A percentile compares a stretch with the other conserved stretches of the same genome.
phyloP scores from a whole-genome alignment of 1,140 invertebrate genomes.

The Ceratosolen fusciceps region DNA sequence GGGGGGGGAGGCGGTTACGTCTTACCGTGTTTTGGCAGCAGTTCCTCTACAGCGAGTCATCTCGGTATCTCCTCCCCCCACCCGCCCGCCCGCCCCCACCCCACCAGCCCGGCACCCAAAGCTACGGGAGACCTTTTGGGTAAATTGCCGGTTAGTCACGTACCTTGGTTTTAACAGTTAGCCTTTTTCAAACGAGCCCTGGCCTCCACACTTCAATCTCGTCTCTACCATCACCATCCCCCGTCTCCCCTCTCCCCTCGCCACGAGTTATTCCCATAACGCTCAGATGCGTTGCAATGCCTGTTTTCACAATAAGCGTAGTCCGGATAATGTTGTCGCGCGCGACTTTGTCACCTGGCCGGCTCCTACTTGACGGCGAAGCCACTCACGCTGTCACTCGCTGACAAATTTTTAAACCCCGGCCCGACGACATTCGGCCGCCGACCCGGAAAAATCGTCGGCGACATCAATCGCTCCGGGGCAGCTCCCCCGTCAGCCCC shows the following conservation, averaged over 20 bases:
- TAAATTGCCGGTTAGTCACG: conserved; percentile 16
- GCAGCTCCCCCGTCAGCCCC: too few relatives aligned
- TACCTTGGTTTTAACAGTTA: conserved; percentile 5
- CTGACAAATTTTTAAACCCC: too few relatives aligned
- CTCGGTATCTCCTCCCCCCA: too few relatives aligned
- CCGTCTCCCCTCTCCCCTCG: too few relatives aligned
- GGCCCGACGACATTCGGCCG: too few relatives aligned
- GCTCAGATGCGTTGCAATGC: background rate
- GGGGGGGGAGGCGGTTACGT: background rate
- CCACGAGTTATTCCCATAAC: too few relatives aligned
- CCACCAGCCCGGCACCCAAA: background rate
- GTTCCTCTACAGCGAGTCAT: background rate
- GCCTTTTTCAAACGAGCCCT: conserved; percentile 15
- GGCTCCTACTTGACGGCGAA: too few relatives aligned
- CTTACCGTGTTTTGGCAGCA: background rate
- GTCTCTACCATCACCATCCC: too few relatives aligned
- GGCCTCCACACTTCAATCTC: background rate
- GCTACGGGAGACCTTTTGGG: conserved; percentile 8
- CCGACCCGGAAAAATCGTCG: too few relatives aligned
- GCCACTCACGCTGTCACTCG: too few relatives aligned
- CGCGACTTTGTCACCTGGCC: background rate
- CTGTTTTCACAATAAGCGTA: conserved; percentile 6
- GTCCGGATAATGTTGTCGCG: background rate
- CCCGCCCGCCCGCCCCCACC: too few relatives aligned
- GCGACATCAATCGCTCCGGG: too few relatives aligned